A percentile compares a stretch with the other conserved stretches of the same genome.
Evolutionary conservation across 2,797 vertebrate species (phyloP).

Genomic region (Eremophila alpestris): DNA sequence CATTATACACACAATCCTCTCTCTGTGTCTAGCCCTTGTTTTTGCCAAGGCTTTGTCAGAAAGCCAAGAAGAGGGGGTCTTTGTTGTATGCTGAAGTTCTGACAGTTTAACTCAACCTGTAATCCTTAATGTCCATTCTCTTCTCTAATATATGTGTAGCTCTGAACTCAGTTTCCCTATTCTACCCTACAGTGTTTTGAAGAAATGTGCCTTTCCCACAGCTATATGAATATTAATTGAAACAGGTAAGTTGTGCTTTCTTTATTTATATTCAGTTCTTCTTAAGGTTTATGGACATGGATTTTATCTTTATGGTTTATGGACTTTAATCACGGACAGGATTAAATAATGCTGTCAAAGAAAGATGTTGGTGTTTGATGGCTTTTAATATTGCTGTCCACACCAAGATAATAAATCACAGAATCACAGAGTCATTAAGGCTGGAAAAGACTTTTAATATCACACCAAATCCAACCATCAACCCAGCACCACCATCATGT

Average conservation of each 20-base stretch:
- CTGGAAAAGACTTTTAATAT: not conserved
- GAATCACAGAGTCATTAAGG: not conserved
- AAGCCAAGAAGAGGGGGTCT: not conserved
- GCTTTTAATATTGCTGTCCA: constrained; percentile 64
- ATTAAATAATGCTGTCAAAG: constrained; percentile 65
- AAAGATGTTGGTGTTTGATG: constrained; percentile 54
- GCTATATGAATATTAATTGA: constrained; percentile 52
- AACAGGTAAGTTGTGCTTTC: constrained; percentile 8
- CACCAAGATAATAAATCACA: constrained; percentile 64
- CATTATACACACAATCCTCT: not conserved
- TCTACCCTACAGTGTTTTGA: not conserved
- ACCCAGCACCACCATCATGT: not conserved
- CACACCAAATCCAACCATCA: not conserved
- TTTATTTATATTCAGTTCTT: constrained; percentile 57
- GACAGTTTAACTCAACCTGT: not conserved
- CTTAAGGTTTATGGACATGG: not conserved
- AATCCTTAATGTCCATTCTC: not conserved
- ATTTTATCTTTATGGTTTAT: too few species aligned
- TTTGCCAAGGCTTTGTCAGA: not conserved
- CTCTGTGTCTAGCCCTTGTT: not conserved
- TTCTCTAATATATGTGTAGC: not conserved
- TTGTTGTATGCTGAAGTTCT: not conserved
- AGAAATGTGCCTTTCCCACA: not conserved
- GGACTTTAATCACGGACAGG: not conserved
- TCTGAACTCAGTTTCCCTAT: not conserved